Evolutionary conservation across 2,797 vertebrate genomes (phyloP).

Genomic region (Tenualosa thibaudeaui): DNA sequence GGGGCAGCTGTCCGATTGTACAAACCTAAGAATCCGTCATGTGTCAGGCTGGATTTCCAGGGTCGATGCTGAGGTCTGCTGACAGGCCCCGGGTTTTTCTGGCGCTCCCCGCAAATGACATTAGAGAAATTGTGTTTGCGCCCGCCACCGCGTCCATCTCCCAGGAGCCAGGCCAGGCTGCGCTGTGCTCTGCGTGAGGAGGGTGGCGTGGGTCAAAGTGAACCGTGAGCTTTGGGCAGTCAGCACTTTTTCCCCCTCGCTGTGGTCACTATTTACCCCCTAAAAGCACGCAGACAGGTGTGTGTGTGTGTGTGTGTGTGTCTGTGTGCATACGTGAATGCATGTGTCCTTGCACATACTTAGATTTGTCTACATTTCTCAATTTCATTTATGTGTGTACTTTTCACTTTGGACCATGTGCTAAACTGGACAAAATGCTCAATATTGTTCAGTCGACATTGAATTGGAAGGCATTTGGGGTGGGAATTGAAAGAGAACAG

Average conservation of each 20-base stretch:
- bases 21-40: slow-evolving; percentile 97
- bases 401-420: not conserved
- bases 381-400: not conserved
- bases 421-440: not conserved
- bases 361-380: not conserved
- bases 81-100: slow-evolving; percentile 85
- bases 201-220: slow-evolving; percentile 46
- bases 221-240: slow-evolving; percentile 2
- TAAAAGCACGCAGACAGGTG: not conserved
- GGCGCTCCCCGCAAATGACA: slow-evolving; percentile 89
- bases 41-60: slow-evolving; percentile 89
- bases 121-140: slow-evolving; percentile 98
- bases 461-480: not conserved
- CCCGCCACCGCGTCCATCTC: slow-evolving; percentile 79
- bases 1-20: slow-evolving; percentile 88
- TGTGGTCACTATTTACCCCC: not conserved
- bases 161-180: slow-evolving; percentile 71
- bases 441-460: not conserved
- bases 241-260: slow-evolving; percentile 46
- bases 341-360: not conserved
- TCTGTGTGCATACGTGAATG: not conserved
- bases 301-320: slow-evolving; percentile 24
- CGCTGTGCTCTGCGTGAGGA: not conserved
- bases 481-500: not conserved
- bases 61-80: slow-evolving; percentile 75